Conservation (phyloP, 2,797 vertebrate genomes). For the Silurus aristotelis region DNA sequence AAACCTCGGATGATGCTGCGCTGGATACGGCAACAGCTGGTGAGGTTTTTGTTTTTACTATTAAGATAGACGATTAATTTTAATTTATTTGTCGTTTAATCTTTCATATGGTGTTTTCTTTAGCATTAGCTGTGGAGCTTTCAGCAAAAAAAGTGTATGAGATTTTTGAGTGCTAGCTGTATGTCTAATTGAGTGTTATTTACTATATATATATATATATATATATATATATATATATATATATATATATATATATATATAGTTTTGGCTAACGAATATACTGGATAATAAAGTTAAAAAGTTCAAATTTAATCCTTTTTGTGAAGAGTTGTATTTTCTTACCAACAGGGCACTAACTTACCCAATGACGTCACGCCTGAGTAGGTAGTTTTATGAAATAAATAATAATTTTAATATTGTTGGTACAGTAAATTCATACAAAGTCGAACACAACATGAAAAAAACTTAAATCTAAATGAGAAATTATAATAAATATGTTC, state of each 20-base stretch:
- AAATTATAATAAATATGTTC: not conserved
- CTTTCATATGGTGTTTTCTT: not conserved
- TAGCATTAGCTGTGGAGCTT: constrained; percentile 9
- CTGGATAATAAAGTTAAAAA: not conserved
- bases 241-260: not conserved
- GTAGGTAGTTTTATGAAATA: not conserved
- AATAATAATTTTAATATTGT: not conserved
- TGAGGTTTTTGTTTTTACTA: constrained; percentile 51
- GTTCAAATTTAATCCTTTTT: not conserved
- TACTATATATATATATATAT: not conserved
- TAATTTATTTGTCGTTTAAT: no score
- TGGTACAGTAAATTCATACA: not conserved
- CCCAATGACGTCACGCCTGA: not conserved
- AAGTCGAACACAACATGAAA: no score
- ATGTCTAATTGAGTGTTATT: not conserved
- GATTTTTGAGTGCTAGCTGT: not conserved
- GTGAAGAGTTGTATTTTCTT: not conserved
- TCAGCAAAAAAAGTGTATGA: not conserved
- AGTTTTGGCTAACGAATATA: not conserved
- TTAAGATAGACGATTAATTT: not conserved
- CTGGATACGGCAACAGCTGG: constrained; percentile 96
- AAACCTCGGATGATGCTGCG: constrained; percentile 81
- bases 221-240: not conserved
- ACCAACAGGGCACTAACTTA: not conserved
- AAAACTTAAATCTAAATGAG: not conserved